These are phyloP conservation scores for Cydia pomonella DNA, from an alignment of 1,140 invertebrate genomes.

Conservation along the genomic window DNA sequence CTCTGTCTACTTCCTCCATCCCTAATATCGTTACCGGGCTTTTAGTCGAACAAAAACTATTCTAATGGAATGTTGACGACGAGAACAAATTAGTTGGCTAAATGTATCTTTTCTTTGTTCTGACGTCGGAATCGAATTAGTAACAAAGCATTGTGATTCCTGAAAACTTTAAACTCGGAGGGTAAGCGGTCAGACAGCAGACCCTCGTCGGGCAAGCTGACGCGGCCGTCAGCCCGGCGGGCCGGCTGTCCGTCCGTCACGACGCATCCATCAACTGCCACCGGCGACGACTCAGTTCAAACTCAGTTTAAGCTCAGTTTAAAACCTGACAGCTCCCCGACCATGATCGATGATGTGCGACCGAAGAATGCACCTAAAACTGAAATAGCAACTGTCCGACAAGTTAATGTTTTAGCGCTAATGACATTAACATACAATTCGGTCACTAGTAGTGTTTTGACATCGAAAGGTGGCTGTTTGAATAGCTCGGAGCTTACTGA, in stretches of 20 bases:
- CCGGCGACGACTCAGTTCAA: constrained; percentile 46
- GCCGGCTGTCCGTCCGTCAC: constrained; percentile 43
- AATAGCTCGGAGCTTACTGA: constrained; percentile 41
- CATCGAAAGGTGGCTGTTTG: constrained; percentile 50
- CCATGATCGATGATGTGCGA: constrained; percentile 59
- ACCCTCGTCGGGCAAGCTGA: constrained; percentile 40
- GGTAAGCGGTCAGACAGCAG: constrained; percentile 41
- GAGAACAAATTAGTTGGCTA: constrained; percentile 18
- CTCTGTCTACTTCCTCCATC: constrained; percentile 24
- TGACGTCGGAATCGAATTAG: not conserved
- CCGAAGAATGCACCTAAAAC: constrained; percentile 52
- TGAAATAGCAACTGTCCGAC: constrained; percentile 52
- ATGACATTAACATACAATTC: constrained; percentile 49
- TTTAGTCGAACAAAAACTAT: constrained; percentile 33
- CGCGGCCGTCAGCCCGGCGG: constrained; percentile 32
- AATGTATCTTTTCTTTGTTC: constrained; percentile 19
- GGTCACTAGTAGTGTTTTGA: constrained; percentile 47
- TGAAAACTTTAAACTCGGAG: constrained; percentile 29
- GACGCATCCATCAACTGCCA: constrained; percentile 58
- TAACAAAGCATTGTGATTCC: not conserved
- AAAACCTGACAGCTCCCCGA: constrained; percentile 54
- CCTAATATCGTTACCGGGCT: constrained; percentile 27
- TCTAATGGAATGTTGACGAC: constrained; percentile 33
- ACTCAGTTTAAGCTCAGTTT: constrained; percentile 57
- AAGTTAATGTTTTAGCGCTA: constrained; percentile 55